phyloP scores from a whole-genome alignment of 2,113 vertebrate species.

The Calidris pygmaea region DNA sequence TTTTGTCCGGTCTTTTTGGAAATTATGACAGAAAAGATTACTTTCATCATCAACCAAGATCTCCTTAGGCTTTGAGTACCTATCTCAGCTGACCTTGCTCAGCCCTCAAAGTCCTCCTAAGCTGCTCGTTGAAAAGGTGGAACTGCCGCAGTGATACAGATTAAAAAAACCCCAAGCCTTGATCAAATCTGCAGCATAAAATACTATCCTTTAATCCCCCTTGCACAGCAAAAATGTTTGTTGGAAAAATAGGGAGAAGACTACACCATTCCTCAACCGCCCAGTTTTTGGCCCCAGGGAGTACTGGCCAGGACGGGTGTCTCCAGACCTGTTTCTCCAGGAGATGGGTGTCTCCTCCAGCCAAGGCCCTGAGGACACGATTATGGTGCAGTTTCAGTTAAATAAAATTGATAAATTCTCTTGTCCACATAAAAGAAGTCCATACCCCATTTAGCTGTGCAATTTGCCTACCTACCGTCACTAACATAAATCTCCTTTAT shows the following conservation, averaged over 20 bases:
- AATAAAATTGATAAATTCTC: slow-evolving; percentile 66
- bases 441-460: slow-evolving; percentile 68
- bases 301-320: rapidly evolving
- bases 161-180: background rate
- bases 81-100: background rate
- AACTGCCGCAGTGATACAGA: background rate
- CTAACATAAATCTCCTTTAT: slow-evolving; percentile 68
- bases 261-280: rapidly evolving
- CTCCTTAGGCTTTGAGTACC: background rate
- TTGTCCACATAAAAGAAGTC: slow-evolving; percentile 63
- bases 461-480: slow-evolving; percentile 61
- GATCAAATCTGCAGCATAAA: background rate
- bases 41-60: background rate
- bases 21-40: background rate
- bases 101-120: background rate
- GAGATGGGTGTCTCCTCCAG: background rate
- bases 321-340: background rate
- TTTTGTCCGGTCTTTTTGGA: background rate
- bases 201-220: background rate
- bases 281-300: background rate
- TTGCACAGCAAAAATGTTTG: background rate
- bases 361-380: background rate
- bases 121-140: background rate
- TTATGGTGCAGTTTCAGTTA: slow-evolving; percentile 23
- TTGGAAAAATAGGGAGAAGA: background rate